Percentiles rank a stretch among this genome's conserved stretches.
Evolutionary conservation across 2,888 invertebrate genomes (phyloP).

Genomic region (Imbricaverruca yamaguchii): DNA sequence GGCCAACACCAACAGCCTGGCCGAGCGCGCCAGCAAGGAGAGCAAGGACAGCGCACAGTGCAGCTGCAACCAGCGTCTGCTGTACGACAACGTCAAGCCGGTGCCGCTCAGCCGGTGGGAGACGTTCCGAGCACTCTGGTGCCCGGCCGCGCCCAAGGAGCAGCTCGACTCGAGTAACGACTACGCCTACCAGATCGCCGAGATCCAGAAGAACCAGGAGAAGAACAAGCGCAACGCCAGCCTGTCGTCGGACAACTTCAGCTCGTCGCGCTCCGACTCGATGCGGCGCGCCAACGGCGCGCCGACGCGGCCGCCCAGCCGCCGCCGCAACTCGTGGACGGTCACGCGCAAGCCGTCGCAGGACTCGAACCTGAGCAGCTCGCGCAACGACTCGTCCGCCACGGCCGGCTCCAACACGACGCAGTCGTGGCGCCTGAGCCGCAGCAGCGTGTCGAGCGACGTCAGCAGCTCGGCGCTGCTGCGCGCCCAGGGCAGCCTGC

Average conservation of each 20-base stretch:
- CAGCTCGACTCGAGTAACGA: conserved; percentile 43
- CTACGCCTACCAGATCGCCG: conserved; percentile 64
- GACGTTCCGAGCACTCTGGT: not conserved
- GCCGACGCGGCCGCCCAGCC: conserved; percentile 28
- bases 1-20: conserved; percentile 74
- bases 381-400: conserved; percentile 83
- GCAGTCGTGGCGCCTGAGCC: conserved; percentile 70
- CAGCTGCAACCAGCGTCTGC: conserved; percentile 48
- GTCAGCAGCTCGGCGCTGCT: conserved; percentile 36
- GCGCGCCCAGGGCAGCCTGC: conserved; percentile 34
- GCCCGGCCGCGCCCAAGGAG: conserved; percentile 5
- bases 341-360: conserved; percentile 87
- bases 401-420: conserved; percentile 83
- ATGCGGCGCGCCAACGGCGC: conserved; percentile 57
- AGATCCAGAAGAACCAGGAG: conserved; percentile 56
- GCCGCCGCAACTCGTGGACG: conserved; percentile 71
- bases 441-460: conserved; percentile 67
- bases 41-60: conserved; percentile 38
- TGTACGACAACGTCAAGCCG: conserved; percentile 38
- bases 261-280: conserved; percentile 77
- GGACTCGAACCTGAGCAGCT: conserved; percentile 82
- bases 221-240: conserved; percentile 66
- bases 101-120: conserved; percentile 31
- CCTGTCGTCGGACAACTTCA: conserved; percentile 75
- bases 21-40: conserved; percentile 68